These are phyloP conservation scores for Hemithea aestivaria DNA, from an alignment of 2,888 invertebrate species.

Conservation along the genomic window DNA sequence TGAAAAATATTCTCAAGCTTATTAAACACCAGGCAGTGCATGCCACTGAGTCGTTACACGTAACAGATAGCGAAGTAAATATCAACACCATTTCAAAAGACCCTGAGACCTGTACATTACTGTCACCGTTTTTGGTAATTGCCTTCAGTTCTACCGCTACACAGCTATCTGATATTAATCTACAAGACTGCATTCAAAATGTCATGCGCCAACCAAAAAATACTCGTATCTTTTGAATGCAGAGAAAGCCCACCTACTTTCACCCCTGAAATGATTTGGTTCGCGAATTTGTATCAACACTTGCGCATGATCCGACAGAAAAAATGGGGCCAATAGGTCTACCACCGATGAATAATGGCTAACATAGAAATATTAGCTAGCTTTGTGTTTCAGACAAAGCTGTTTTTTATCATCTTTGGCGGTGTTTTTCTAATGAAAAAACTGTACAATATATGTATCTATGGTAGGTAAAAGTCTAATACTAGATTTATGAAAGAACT, in stretches of 20 bases:
- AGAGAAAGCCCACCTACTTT: slow-evolving; percentile 69
- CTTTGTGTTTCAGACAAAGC: slow-evolving; percentile 15
- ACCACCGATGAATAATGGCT: slow-evolving; percentile 42
- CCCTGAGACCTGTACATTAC: slow-evolving; percentile 10
- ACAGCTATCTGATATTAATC: slow-evolving; percentile 27
- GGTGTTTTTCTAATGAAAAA: no score
- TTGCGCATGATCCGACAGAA: slow-evolving; percentile 46
- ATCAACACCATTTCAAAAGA: slow-evolving; percentile 14
- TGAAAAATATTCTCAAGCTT: no score
- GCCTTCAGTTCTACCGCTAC: slow-evolving; percentile 19
- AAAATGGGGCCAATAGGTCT: slow-evolving; percentile 67
- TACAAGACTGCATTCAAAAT: slow-evolving; percentile 24
- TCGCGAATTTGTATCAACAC: slow-evolving; percentile 64
- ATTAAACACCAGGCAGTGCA: no score
- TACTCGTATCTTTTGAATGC: slow-evolving; percentile 42
- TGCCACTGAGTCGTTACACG: not conserved
- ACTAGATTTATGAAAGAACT: no score
- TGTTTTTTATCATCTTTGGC: slow-evolving; percentile 9
- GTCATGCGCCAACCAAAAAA: slow-evolving; percentile 31
- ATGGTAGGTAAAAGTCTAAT: no score
- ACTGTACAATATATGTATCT: not conserved
- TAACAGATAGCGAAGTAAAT: slow-evolving; percentile 7
- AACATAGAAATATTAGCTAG: slow-evolving; percentile 34
- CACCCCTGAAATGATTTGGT: slow-evolving; percentile 53
- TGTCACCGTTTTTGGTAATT: slow-evolving; percentile 27